Base-by-base conservation (phyloP, 2,797 vertebrate genomes). In the Nasua narica region DNA sequence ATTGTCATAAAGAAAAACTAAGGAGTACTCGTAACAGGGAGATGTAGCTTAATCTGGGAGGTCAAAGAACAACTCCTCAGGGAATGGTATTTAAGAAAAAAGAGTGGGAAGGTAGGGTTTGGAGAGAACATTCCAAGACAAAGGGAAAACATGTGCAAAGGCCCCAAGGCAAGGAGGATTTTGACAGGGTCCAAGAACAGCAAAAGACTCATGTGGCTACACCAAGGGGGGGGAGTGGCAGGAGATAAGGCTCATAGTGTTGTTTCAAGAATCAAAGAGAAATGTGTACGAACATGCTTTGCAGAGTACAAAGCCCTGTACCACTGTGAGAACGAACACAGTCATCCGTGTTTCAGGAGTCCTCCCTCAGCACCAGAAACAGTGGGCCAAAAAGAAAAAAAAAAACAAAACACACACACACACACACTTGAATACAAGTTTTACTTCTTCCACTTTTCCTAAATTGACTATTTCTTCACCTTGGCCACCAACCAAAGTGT, bases 181-280 rank as follows among this genome's bases (percentile, higher is more conserved):
- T 35, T 58, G 72, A 87, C n/a, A 10, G 27, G 37, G 76, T 96
- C 97, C 97, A 96, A 97, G 76, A 96, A 94, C 40, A 97, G 87
- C 97, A 95, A 93, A 93, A 85, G 67, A 60, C 29, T 65, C 52
- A 23, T 19, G 84, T 76, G 84, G 65, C 67, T 91, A 32, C 37
- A 35, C 0, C 4, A 16, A 96, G 70, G n/a, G 27, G 69, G 14
- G 35, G 91, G 81, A 91, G 86, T 52, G 84, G 85, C 84, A 76
- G 87, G 29, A 96, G 94, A 95, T 97, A 97, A 97, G 90, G n/a
- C 58, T 81, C 48, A 9, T 1, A 15, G 27, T 93, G 82, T 91
- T 91, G 87, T 85, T 84, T 48, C 50, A 93, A 81, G 91, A 87
- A 90, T 62, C 54, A 93, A 62, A 92, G 58, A 77, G 93, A 96